These are phyloP conservation scores for Silurus glanis DNA, from an alignment of 2,113 vertebrate species.

Conservation along the genomic window DNA sequence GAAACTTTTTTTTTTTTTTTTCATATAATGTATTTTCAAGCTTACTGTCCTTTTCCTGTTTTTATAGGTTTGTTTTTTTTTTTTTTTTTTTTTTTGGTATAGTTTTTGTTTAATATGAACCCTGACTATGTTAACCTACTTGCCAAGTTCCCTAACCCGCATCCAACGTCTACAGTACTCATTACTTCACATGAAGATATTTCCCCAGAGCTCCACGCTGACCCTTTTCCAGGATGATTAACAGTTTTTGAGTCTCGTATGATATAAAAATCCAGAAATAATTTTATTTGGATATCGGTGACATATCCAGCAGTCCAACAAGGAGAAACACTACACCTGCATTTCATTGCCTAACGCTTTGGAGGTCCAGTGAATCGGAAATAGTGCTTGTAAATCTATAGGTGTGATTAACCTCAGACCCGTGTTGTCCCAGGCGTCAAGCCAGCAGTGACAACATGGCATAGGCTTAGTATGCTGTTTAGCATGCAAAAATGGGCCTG, in stretches of 20 bases:
- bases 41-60: too few relatives aligned
- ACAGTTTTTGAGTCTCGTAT: constrained; percentile 36
- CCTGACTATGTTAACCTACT: neutral
- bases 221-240: neutral
- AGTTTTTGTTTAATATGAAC: neutral
- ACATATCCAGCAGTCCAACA: constrained; percentile 42
- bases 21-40: too few relatives aligned
- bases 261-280: constrained; percentile 4
- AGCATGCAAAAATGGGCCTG: constrained; percentile 41
- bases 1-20: too few relatives aligned
- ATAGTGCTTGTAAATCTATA: constrained; percentile 55
- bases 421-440: constrained; percentile 27
- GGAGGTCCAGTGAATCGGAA: constrained; percentile 43
- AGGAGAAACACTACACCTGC: neutral
- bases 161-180: neutral
- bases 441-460: constrained; percentile 36
- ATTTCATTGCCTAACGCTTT: neutral
- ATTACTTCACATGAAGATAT: neutral
- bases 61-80: too few relatives aligned
- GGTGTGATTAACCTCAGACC: constrained; percentile 58
- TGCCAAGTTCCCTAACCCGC: too few relatives aligned
- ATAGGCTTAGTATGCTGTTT: constrained; percentile 36
- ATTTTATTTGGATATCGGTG: constrained; percentile 16
- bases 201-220: neutral
- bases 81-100: too few relatives aligned